Base-by-base conservation (phyloP, 37 sponge, comb jelly and placozoan species). In the Ianthella basta region DNA sequence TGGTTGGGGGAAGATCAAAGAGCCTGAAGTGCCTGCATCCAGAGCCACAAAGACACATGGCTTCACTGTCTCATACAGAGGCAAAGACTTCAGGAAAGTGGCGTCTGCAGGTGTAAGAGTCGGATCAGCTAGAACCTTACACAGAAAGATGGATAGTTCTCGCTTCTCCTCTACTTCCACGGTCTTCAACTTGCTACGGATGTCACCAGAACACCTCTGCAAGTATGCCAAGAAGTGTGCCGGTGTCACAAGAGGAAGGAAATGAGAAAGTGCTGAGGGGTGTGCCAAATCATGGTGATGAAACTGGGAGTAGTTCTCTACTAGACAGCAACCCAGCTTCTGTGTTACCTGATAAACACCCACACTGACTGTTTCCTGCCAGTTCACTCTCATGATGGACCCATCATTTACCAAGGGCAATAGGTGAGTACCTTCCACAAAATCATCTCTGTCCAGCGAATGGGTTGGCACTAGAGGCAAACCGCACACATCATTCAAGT, bases 381-480 rank as follows among this genome's bases (percentile, higher is more conserved):
- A 61, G 64, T 61, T 61, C 64, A 61, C 50, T 61, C 64, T 61
- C 64, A 61, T 27, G 24, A 27, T 61, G 4, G 24, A 27, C 27
- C 64, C 64, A 61, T 61, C 29, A 2, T 61, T 27, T 10, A 29
- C 27, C 10, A 61, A 61, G 64, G 64, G 64, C 24, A 61, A 12
- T 27, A 61, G 64, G 5, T 13, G 24, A 61, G 4, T 27, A 4
- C 29, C 64, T 29, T 61, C 27, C 10, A 12, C 27, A 10, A 29
- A 61, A 27, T 13, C 64, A 13, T 61, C 24, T 61, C 64, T n/a
- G 64, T 61, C 64, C 3, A 61, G 64, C 10, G 64, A 61, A 4
- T 13, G 24, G 4, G 3, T 21, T 4, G 87, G 87, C 14, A 86
- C 40, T 36, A 86, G 27, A 29, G 87, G 80, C 34, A 86, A 25